Evolutionary conservation across 2,888 invertebrate genomes (phyloP), one percentile per base, ranked within the genome.

Genomic region (Pocota personata): DNA sequence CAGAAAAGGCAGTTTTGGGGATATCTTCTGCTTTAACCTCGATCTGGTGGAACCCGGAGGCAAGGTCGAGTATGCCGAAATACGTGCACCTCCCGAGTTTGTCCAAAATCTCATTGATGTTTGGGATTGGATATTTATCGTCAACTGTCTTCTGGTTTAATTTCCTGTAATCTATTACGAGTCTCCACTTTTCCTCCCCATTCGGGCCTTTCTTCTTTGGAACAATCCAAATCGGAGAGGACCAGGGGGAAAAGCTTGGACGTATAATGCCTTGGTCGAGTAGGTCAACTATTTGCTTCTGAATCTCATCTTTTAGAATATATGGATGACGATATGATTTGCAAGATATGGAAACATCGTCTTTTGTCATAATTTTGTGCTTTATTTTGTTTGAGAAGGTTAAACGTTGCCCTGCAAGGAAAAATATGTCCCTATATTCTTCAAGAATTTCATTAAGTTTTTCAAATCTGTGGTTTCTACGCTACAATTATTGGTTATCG

Each of bases 41-140:
- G 21, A 82, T 71, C 40, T 82, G 82, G 16, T 82, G 71, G 30
- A 71, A 76, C 10, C 86, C 80, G 2, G 40, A 27, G 1, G 48
- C 64, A 12, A 64, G 46, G 30, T 64, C 64, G 10, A 64, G 12
- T 10, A 46, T 64, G 27, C 16, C 30, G 10, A 64, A 64, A 32
- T 64, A 48, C 32, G 30, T 10, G 21, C 27, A 14, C 46, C 46
- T 30, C 4, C 64, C 64, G 12, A 64, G 46, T 50, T 50, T 32
- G n/a, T 66, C 66, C 5, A 50, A 16, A 6, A 78, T 69, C 16
- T 57, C 52, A 30, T 46, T 52, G 7, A 82, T 64, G 40, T 82
- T 69, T n/a, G 76, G 71, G 10, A 83, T 77, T 7, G 67, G 78
- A 27, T 80, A 64, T n/a, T 48, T 83, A 19, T 76, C 82, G 32